phyloP scores from a whole-genome alignment of 1,140 invertebrate species.

The Venturia canescens region DNA sequence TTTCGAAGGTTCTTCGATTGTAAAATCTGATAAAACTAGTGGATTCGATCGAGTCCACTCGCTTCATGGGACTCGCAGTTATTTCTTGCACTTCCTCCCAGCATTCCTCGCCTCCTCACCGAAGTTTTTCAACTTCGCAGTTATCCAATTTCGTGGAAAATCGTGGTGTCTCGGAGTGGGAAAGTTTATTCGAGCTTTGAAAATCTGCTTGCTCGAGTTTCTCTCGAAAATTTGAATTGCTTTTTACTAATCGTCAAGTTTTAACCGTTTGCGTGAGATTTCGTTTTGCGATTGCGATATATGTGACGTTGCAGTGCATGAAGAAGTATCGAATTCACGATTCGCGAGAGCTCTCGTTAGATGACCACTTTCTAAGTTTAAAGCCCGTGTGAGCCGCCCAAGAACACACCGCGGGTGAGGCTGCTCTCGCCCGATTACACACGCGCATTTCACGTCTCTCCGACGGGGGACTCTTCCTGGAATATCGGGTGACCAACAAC shows the following conservation, averaged over 20 bases:
- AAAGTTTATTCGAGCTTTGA: too few relatives aligned
- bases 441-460: slow-evolving; percentile 28
- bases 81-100: not conserved
- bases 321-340: slow-evolving; percentile 51
- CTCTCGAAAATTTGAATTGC: not conserved
- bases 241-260: not conserved
- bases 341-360: slow-evolving; percentile 55
- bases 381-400: slow-evolving; percentile 48
- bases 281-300: not conserved
- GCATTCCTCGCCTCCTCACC: too few relatives aligned
- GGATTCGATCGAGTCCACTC: too few relatives aligned
- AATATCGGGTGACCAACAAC: slow-evolving; percentile 54
- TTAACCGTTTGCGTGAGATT: not conserved
- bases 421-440: slow-evolving; percentile 2
- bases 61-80: too few relatives aligned
- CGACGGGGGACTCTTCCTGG: slow-evolving; percentile 34
- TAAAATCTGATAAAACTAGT: too few relatives aligned
- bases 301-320: not conserved
- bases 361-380: slow-evolving; percentile 58
- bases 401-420: slow-evolving; percentile 16
- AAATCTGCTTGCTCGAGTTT: too few relatives aligned
- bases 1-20: not conserved
- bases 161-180: too few relatives aligned
- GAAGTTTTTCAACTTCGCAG: too few relatives aligned
- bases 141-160: too few relatives aligned